Evolutionary conservation across 2,888 invertebrate genomes (phyloP), one percentile per base, ranked within the genome.

Genomic region (Trachelus stipa): DNA sequence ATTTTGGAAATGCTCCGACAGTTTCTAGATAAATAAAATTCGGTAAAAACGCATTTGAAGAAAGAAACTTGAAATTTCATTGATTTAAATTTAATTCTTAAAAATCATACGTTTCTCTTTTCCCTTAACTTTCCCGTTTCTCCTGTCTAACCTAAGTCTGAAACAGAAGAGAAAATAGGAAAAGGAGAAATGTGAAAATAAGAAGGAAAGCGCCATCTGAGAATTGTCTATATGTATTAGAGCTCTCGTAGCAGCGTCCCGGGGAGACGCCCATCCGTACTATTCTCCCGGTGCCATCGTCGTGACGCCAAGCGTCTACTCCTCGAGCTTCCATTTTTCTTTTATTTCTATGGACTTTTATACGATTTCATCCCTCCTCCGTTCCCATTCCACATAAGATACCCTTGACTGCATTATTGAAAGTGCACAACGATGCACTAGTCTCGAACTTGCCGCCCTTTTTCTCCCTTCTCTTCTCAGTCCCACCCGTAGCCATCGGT

Each of bases 361-460:
- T 40, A 33, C 73, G 33, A 73, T 76, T 76, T 6, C 71, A 76
- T 73, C 68, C 68, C 23, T 40, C 33, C n/a, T 74, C 33, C 40
- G 12, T 4, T 15, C 34, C 68, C 56, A 56, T 56, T 56, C 9
- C 56, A 56, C 56, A 56, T 56, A 56, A 56, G 56, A 56, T 23
- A 56, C 56, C 56, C 56, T 56, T 56, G 56, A 56, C 56, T 56
- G 56, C 56, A 56, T 56, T 56, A 56, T 56, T 56, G 56, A 56
- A 56, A 56, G 56, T 56, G 56, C 56, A 23, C 56, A 56, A 56
- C 56, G 56, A 23, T 56, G 56, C 56, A 23, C 56, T 6, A 9
- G 56, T 9, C 56, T 15, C 23, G 23, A 23, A 2, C 2, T 56
- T 23, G 23, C 56, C 23, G 9, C 56, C 56, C 23, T 23, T 56